A percentile compares a stretch with the other conserved stretches of the same genome.
Conservation (phyloP, 2,113 vertebrate genomes). For the Greenwoodochromis staneri region DNA sequence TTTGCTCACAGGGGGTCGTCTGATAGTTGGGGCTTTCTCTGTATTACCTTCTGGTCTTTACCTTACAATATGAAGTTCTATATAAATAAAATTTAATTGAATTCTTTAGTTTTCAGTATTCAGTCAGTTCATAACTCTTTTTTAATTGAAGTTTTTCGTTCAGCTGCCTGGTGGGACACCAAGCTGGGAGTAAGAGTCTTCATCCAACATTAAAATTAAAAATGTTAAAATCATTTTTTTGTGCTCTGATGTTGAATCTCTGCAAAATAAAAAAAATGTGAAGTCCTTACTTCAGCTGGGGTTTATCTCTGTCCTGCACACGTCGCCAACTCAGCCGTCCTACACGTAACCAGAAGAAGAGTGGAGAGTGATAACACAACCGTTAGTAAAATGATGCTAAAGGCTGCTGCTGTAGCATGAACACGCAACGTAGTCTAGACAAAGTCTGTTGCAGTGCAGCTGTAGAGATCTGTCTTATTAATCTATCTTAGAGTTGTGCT, state of each 20-base stretch:
- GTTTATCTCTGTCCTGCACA: neutral
- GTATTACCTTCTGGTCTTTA: neutral
- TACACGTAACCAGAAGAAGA: neutral
- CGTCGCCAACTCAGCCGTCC: neutral
- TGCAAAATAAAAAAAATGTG: neutral
- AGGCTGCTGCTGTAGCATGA: neutral
- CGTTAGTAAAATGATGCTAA: neutral
- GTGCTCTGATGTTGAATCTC: neutral
- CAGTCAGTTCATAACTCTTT: neutral
- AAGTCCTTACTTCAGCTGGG: neutral
- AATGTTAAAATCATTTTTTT: neutral
- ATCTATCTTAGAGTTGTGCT: neutral
- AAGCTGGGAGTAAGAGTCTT: neutral
- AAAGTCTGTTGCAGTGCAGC: neutral
- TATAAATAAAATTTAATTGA: neutral
- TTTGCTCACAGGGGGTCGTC: neutral
- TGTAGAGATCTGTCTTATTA: neutral
- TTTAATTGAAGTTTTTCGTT: neutral
- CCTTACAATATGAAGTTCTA: neutral
- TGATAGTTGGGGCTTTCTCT: neutral
- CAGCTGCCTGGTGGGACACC: neutral
- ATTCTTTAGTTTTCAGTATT: neutral
- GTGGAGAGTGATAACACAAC: neutral
- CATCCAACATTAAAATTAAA: neutral
- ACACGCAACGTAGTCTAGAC: neutral